These are phyloP conservation scores for Sylvia atricapilla DNA, from an alignment of 2,113 vertebrate species.

Conservation along the genomic window DNA sequence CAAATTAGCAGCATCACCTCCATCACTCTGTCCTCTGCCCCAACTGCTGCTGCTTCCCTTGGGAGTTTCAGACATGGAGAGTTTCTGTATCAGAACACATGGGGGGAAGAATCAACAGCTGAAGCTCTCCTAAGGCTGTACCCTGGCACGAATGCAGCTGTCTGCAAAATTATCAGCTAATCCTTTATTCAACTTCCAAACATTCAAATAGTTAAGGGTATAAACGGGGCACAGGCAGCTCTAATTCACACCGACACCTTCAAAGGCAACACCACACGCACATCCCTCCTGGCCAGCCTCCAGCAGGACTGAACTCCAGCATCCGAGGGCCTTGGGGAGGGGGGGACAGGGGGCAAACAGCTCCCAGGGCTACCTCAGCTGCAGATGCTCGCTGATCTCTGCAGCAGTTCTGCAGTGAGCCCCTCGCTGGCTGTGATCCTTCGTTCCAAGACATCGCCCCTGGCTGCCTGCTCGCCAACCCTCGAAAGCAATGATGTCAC, in stretches of 20 bases:
- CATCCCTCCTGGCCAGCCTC: neutral
- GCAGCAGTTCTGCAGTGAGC: neutral
- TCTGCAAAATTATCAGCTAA: conserved; percentile 40
- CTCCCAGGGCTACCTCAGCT: neutral
- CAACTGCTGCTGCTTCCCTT: neutral
- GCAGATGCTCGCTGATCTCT: neutral
- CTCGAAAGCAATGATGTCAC: neutral
- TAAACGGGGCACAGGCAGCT: neutral
- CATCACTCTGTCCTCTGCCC: neutral
- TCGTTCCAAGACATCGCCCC: neutral
- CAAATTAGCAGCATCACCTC: neutral
- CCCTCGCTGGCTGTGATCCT: neutral
- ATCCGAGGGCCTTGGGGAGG: neutral
- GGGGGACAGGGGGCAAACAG: neutral
- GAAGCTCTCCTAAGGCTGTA: neutral
- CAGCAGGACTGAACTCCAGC: neutral
- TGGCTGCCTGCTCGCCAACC: neutral
- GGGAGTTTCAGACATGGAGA: neutral
- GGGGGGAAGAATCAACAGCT: neutral
- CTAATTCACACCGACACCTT: neutral
- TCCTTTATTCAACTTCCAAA: conserved; percentile 36
- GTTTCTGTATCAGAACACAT: neutral
- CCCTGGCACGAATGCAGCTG: neutral
- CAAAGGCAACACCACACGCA: neutral
- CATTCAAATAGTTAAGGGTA: neutral